These are phyloP conservation scores for Tinea pellionella DNA, from an alignment of 2,888 invertebrate genomes.

Conservation along the genomic window DNA sequence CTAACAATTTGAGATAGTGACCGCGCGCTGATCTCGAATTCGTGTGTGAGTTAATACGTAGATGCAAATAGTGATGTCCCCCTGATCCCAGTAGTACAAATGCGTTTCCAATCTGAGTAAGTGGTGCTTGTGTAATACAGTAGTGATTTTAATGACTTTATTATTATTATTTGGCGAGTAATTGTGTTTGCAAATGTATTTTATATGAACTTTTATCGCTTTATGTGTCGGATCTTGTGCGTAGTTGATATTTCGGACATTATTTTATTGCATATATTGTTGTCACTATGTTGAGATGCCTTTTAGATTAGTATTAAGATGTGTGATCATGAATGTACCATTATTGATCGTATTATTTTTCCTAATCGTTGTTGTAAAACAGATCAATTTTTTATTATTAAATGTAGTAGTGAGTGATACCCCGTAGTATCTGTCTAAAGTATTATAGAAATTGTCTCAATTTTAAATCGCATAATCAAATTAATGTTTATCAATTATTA, in stretches of 20 bases:
- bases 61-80: background rate
- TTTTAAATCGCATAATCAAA: too few species aligned
- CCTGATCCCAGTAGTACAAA: constrained; percentile 45
- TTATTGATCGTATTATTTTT: background rate
- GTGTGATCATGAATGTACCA: background rate
- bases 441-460: too few species aligned
- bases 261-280: background rate
- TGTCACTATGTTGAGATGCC: background rate
- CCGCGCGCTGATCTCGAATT: background rate
- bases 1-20: background rate
- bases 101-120: constrained; percentile 31
- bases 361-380: background rate
- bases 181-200: constrained; percentile 1
- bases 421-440: background rate
- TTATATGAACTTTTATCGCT: background rate
- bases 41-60: background rate
- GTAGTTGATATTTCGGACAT: background rate
- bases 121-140: background rate
- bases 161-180: background rate
- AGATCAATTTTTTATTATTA: background rate
- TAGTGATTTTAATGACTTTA: background rate
- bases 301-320: background rate
- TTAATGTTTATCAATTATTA: too few species aligned
- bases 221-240: constrained; percentile 5
- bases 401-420: background rate